Conservation (phyloP, 2,888 invertebrate species). For the Amiota minor region DNA sequence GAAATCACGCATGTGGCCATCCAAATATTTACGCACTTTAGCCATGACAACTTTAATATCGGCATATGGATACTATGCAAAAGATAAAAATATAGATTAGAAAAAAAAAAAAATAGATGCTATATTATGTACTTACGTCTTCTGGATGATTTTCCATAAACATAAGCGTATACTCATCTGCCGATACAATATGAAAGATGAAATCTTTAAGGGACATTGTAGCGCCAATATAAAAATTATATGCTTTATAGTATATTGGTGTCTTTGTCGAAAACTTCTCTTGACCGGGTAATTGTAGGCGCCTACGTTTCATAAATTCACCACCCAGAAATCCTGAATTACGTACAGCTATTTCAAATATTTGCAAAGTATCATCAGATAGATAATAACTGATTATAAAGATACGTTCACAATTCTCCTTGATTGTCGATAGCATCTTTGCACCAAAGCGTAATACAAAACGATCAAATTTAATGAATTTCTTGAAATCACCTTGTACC, state of each 20-base stretch:
- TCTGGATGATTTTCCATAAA: conserved; percentile 88
- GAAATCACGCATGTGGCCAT: conserved; percentile 82
- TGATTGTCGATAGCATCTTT: conserved; percentile 82
- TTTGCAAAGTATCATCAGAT: conserved; percentile 86
- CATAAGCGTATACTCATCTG: conserved; percentile 89
- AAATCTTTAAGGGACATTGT: conserved; percentile 84
- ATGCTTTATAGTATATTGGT: conserved; percentile 83
- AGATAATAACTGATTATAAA: conserved; percentile 90
- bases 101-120: conserved; percentile 4
- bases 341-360: conserved; percentile 83
- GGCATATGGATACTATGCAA: conserved; percentile 79
- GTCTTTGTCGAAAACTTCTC: conserved; percentile 81
- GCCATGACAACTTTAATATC: conserved; percentile 83
- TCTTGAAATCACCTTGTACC: conserved; percentile 83
- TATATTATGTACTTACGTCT: conserved; percentile 75
- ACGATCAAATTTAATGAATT: conserved; percentile 86
- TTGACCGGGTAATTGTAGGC: conserved; percentile 83
- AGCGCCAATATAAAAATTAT: conserved; percentile 90
- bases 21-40: conserved; percentile 80
- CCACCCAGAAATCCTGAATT: conserved; percentile 81
- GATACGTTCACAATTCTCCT: conserved; percentile 78
- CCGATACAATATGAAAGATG: conserved; percentile 83
- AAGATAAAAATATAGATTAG: not conserved
- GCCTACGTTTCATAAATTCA: conserved; percentile 80
- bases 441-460: conserved; percentile 85